Conservation (phyloP, 1,140 invertebrate genomes). For the Diorhabda carinulata region DNA sequence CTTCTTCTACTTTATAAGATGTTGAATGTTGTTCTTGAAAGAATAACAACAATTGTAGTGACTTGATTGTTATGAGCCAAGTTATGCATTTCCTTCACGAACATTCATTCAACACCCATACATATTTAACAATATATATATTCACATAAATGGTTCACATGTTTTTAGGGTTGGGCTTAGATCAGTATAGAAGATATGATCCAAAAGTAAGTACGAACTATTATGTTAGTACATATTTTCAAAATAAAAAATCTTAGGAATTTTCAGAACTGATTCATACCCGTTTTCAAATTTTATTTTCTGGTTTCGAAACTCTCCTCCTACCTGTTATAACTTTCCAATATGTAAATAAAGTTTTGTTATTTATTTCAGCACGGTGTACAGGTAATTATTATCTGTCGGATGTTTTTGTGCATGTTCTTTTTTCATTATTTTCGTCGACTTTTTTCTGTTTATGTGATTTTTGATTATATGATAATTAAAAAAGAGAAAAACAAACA, state of each 20-base stretch:
- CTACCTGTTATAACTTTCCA: constrained; percentile 5
- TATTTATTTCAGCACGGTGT: constrained; percentile 41
- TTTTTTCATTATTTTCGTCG: constrained; percentile 13
- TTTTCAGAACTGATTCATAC: too few relatives aligned
- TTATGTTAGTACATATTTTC: too few relatives aligned
- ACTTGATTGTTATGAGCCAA: too few relatives aligned
- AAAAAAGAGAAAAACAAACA: too few relatives aligned
- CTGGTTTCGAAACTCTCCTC: not conserved
- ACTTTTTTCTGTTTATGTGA: constrained; percentile 6
- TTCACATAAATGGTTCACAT: too few relatives aligned
- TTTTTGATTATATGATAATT: not conserved
- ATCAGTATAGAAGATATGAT: constrained; percentile 93
- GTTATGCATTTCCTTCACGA: too few relatives aligned
- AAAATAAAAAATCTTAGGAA: too few relatives aligned
- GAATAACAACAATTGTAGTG: too few relatives aligned
- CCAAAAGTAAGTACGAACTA: constrained; percentile 72
- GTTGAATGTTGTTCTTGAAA: too few relatives aligned
- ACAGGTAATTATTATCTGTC: constrained; percentile 38
- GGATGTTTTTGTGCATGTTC: constrained; percentile 22
- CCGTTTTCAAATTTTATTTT: not conserved
- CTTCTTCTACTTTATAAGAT: too few relatives aligned
- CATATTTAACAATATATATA: too few relatives aligned
- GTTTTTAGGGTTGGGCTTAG: constrained; percentile 81
- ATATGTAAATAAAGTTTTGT: constrained; percentile 16
- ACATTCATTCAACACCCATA: too few relatives aligned